Evolutionary conservation across 2,113 vertebrate species (phyloP).

Genomic region (Sturnira hondurensis): DNA sequence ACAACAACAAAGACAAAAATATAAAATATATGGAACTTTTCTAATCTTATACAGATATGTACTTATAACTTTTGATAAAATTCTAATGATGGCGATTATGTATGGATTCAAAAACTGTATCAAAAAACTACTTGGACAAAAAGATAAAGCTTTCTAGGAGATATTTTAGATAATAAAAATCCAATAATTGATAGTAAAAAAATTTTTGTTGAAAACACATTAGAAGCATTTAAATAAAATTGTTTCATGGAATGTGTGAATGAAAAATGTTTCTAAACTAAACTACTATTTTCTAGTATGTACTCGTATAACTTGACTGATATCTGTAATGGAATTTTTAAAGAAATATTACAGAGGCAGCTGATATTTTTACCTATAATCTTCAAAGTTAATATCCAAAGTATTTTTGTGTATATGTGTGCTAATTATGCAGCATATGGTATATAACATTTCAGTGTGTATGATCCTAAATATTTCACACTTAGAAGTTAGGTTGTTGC

Average conservation of each 20-base stretch:
- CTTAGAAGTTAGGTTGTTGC: neutral
- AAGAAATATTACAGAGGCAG: neutral
- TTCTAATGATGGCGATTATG: neutral
- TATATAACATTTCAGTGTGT: neutral
- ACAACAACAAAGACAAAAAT: neutral
- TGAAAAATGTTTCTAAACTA: neutral
- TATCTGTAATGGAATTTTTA: neutral
- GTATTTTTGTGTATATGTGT: neutral
- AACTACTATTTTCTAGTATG: neutral
- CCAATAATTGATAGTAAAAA: neutral
- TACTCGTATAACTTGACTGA: neutral
- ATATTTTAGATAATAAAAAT: neutral
- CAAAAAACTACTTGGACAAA: neutral
- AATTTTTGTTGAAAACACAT: neutral
- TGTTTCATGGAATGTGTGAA: neutral
- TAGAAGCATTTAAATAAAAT: slow-evolving; percentile 8
- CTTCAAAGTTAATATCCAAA: neutral
- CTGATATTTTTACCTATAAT: neutral
- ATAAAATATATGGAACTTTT: neutral
- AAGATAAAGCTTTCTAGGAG: neutral
- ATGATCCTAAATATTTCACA: neutral
- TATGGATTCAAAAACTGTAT: neutral
- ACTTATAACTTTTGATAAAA: neutral
- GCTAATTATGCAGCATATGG: neutral
- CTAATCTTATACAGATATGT: neutral